Conservation (phyloP, 1,140 invertebrate species). For the Teleopsis dalmanni region DNA sequence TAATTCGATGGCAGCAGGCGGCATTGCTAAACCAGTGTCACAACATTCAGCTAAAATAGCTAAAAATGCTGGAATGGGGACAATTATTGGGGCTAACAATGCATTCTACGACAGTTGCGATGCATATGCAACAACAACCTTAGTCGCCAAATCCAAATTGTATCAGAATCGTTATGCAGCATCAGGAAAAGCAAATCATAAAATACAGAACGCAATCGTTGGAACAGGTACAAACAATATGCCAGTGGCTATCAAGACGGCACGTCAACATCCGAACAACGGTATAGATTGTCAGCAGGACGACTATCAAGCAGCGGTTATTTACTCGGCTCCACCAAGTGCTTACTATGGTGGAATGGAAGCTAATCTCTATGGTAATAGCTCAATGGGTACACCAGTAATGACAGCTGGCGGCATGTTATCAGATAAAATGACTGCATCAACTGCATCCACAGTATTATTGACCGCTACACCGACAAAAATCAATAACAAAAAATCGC, state of each 20-base stretch:
- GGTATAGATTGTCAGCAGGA: conserved; percentile 6
- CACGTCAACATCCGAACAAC: conserved; percentile 11
- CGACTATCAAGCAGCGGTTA: conserved; percentile 35
- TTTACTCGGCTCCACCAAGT: conserved; percentile 40
- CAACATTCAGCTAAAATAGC: conserved; percentile 2
- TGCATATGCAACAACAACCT: conserved; percentile 44
- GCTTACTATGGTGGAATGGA: conserved; percentile 25
- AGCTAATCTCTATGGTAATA: no score
- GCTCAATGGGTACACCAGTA: background rate
- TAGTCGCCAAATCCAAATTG: conserved; percentile 42
- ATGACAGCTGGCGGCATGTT: conserved; percentile 3
- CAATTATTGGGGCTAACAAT: conserved; percentile 6
- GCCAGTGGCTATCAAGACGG: conserved; percentile 2
- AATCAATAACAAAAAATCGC: conserved; percentile 15
- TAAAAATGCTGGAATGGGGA: background rate
- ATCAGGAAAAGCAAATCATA: background rate
- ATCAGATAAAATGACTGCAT: conserved; percentile 29
- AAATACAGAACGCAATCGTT: conserved; percentile 32
- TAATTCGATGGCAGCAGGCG: conserved; percentile 11
- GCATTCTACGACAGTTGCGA: conserved; percentile 43
- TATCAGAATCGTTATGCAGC: conserved; percentile 40
- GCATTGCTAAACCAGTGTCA: conserved; percentile 12
- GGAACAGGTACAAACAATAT: conserved; percentile 10
- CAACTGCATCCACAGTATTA: conserved; percentile 35
- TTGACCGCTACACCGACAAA: conserved; percentile 28